These are phyloP conservation scores for Mola mola DNA, from an alignment of 2,113 vertebrate genomes.

Conservation along the genomic window DNA sequence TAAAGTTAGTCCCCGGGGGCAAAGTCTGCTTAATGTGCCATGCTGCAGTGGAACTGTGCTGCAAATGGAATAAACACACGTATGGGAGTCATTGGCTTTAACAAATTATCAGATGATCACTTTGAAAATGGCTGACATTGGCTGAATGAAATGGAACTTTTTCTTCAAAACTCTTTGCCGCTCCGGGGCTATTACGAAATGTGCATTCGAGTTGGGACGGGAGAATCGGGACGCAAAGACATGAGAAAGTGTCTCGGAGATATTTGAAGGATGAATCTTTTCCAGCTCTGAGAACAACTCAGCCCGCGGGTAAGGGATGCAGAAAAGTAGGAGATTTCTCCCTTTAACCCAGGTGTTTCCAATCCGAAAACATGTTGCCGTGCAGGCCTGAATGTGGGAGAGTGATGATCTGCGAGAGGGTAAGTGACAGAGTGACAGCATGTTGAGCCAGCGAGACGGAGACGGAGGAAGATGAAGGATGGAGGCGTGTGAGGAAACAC, in stretches of 20 bases:
- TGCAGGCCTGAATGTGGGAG: constrained; percentile 54
- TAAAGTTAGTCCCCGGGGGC: constrained; percentile 75
- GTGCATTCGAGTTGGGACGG: constrained; percentile 24
- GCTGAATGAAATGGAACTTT: constrained; percentile 68
- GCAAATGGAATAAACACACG: constrained; percentile 82
- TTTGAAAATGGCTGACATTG: constrained; percentile 77
- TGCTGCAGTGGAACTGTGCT: constrained; percentile 79
- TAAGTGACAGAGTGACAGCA: constrained; percentile 73
- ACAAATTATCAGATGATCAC: constrained; percentile 79
- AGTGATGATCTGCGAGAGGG: constrained; percentile 73
- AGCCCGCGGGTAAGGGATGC: constrained; percentile 34
- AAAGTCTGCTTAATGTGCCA: constrained; percentile 86
- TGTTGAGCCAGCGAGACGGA: constrained; percentile 52
- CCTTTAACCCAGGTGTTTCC: constrained; percentile 60
- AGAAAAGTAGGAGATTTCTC: constrained; percentile 36
- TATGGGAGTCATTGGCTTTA: constrained; percentile 76
- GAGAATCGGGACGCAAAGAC: constrained; percentile 36
- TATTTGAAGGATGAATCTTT: constrained; percentile 66
- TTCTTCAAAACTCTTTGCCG: constrained; percentile 20
- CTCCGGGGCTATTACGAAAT: constrained; percentile 63
- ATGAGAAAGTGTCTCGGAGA: constrained; percentile 46
- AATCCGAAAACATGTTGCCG: constrained; percentile 64
- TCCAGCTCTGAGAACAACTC: constrained; percentile 61
- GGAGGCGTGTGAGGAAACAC: constrained; percentile 1
- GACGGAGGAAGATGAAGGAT: constrained; percentile 55